Evolutionary conservation across 2,797 vertebrate species (phyloP), one percentile per base, ranked within the genome.

Genomic region (Protosalanx chinensis): DNA sequence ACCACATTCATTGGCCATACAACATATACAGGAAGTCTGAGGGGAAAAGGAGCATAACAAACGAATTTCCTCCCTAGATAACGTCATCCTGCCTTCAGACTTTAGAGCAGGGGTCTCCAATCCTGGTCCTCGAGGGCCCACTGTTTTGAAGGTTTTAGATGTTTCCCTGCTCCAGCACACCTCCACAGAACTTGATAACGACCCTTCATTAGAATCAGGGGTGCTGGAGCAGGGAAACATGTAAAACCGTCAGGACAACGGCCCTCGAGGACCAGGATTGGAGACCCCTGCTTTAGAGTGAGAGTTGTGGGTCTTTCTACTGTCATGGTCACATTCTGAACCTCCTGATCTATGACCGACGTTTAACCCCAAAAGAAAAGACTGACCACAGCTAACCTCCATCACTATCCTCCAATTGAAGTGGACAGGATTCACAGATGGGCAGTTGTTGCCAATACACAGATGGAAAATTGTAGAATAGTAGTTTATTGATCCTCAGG

Each of bases 41-140:
- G 65, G 68, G 61, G 46, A 29, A 29, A 18, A 64, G 66, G 71
- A 72, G 73, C 78, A 60, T 84, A 79, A 83, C 80, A 2, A 7
- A 41, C 8, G 6, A 56, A 10, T 41, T n/a, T 37, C 60, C 62
- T 30, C 67, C 71, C 60, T 65, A n/a, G 84, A 86, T 87, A 82
- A 32, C 79, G 79, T 75, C 30, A 15, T 76, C 70, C 76, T 51
- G 7, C 71, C 41, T 79, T 77, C 72, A 69, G 27, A 63, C 67
- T 27, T 27, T 27, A 27, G 23, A 27, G 23, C 23, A 27, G 23
- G 23, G 1, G 23, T 27, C 23, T 27, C 23, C 23, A 27, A 27
- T 27, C 23, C 23, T 27, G 23, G 23, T 27, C 23, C 23, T 27
- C 23, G 23, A 27, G 23, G 23, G 1, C 23, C 23, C 23, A 27